phyloP scores from a whole-genome alignment of 2,888 invertebrate species.

The Scaptomyza polygonia region DNA sequence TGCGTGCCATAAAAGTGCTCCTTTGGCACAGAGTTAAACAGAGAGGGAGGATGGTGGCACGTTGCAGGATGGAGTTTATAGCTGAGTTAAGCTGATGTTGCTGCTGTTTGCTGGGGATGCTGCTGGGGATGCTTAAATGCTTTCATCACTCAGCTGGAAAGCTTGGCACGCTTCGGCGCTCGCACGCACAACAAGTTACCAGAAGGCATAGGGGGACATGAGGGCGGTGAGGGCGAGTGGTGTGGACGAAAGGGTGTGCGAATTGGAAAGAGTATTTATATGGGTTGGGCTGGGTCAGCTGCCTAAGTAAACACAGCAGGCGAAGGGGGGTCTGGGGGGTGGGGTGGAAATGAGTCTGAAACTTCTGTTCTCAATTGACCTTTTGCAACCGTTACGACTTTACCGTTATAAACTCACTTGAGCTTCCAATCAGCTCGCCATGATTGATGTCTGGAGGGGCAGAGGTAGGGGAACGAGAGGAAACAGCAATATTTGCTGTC shows the following conservation, averaged over 20 bases:
- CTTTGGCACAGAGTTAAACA: slow-evolving; percentile 41
- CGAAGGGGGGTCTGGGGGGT: background rate
- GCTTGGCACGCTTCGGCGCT: slow-evolving; percentile 69
- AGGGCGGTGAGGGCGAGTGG: too few species aligned
- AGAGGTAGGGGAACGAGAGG: slow-evolving; percentile 9
- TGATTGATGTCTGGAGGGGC: slow-evolving; percentile 39
- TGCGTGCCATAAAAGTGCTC: slow-evolving; percentile 64
- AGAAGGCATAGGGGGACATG: too few species aligned
- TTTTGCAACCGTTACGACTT: slow-evolving; percentile 56
- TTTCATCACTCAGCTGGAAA: slow-evolving; percentile 78
- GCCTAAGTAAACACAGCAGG: slow-evolving; percentile 61
- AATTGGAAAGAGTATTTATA: background rate
- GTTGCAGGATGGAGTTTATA: background rate
- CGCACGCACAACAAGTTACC: slow-evolving; percentile 63
- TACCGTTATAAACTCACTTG: slow-evolving; percentile 27
- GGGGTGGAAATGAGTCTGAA: background rate
- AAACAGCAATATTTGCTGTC: slow-evolving; percentile 20
- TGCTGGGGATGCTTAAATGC: slow-evolving; percentile 67
- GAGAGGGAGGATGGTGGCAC: background rate
- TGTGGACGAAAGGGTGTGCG: background rate
- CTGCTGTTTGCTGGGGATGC: background rate
- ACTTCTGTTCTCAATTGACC: slow-evolving; percentile 65
- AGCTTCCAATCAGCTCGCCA: slow-evolving; percentile 19
- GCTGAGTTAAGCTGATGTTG: slow-evolving; percentile 17
- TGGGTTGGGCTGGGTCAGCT: slow-evolving; percentile 52